These are phyloP conservation scores for Meteorus colon DNA, from an alignment of 2,888 invertebrate genomes.

Conservation along the genomic window DNA sequence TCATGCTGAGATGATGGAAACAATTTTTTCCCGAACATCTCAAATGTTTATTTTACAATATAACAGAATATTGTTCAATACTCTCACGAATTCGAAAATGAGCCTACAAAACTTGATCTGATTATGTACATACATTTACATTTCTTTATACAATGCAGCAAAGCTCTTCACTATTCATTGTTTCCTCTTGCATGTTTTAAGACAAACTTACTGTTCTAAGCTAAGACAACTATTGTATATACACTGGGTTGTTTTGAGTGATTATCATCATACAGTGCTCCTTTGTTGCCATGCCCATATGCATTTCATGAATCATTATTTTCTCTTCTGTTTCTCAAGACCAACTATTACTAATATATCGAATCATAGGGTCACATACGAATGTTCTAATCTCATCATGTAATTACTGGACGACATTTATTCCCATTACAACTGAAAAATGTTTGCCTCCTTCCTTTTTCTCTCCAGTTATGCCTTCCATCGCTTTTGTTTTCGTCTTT, in stretches of 20 bases:
- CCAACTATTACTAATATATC: background rate
- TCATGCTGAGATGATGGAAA: background rate
- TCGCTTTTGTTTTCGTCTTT: constrained; percentile 21
- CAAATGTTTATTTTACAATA: constrained; percentile 8
- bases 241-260: constrained; percentile 51
- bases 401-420: constrained; percentile 23
- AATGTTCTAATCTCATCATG: constrained; percentile 41
- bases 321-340: constrained; percentile 41
- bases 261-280: constrained; percentile 48
- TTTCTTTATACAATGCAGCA: constrained; percentile 36
- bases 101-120: background rate
- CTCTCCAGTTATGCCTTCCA: constrained; percentile 34
- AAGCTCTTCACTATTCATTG: constrained; percentile 33
- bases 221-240: constrained; percentile 56
- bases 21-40: background rate
- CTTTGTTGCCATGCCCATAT: background rate
- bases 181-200: constrained; percentile 46
- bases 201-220: no score
- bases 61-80: constrained; percentile 11
- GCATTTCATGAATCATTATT: constrained; percentile 34
- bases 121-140: constrained; percentile 61
- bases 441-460: constrained; percentile 26
- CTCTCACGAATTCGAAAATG: constrained; percentile 1
- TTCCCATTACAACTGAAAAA: constrained; percentile 16
- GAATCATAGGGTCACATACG: constrained; percentile 24